Conservation (phyloP, 2,888 invertebrate species). For the Gryllus longicercus region DNA sequence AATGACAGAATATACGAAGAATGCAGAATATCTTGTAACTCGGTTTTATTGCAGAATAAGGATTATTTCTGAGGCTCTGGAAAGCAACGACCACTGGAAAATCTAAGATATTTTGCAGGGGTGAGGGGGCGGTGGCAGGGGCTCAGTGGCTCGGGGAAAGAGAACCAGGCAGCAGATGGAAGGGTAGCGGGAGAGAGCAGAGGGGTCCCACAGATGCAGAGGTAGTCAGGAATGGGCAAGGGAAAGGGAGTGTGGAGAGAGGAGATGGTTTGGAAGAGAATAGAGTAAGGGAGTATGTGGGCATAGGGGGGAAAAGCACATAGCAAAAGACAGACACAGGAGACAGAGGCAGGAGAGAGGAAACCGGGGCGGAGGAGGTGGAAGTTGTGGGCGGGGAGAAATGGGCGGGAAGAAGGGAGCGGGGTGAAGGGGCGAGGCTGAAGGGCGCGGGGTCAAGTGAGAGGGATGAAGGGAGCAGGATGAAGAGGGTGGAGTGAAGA, state of each 20-base stretch:
- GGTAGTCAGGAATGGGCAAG: neutral
- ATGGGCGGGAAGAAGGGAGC: neutral
- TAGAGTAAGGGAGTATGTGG: no score
- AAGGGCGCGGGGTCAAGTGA: neutral
- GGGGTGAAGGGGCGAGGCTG: neutral
- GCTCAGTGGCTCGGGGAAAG: neutral
- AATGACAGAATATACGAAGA: no score
- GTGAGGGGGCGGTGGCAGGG: neutral
- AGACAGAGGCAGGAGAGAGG: neutral
- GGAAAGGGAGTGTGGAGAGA: neutral
- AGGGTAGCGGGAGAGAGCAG: neutral
- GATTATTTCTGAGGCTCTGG: no score
- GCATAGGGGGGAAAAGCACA: no score
- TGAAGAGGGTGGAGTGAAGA: no score
- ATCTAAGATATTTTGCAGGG: neutral
- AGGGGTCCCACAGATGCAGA: neutral
- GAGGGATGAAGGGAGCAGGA: no score
- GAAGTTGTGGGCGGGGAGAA: no score
- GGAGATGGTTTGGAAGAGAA: no score
- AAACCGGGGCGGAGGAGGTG: no score
- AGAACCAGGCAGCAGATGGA: neutral
- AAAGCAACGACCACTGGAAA: no score
- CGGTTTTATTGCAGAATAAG: no score
- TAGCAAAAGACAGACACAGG: neutral
- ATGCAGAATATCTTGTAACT: no score